phyloP scores from a whole-genome alignment of 1,140 invertebrate species.

The Trichonephila inaurata region DNA sequence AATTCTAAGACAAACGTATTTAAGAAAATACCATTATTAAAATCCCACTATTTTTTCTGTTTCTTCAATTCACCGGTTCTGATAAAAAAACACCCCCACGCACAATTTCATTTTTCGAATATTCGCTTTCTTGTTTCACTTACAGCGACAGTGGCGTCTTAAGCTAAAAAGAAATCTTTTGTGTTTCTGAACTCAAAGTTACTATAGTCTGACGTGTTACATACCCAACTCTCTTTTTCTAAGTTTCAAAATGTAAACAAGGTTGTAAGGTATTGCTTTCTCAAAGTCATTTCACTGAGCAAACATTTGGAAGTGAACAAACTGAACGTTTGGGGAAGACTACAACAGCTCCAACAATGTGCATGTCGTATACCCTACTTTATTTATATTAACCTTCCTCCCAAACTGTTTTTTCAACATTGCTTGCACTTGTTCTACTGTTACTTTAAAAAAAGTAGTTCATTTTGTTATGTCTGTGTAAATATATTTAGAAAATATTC shows the following conservation, averaged over 20 bases:
- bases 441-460: neutral
- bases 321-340: constrained; percentile 41
- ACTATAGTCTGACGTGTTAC: neutral
- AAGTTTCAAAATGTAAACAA: constrained; percentile 21
- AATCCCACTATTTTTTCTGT: no score
- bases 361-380: neutral
- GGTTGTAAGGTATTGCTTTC: constrained; percentile 37
- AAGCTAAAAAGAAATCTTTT: neutral
- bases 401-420: constrained; percentile 1
- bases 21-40: no score
- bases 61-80: no score
- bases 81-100: no score
- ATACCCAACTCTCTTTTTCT: neutral
- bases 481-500: no score
- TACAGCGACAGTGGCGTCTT: neutral
- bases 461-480: no score
- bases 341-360: neutral
- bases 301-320: constrained; percentile 61
- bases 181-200: neutral
- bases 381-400: neutral
- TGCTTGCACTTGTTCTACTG: neutral
- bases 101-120: neutral
- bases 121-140: constrained; percentile 30
- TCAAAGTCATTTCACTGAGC: constrained; percentile 48
- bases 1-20: no score